Conservation (phyloP, 1,140 invertebrate species). For the Contarinia nasturtii region DNA sequence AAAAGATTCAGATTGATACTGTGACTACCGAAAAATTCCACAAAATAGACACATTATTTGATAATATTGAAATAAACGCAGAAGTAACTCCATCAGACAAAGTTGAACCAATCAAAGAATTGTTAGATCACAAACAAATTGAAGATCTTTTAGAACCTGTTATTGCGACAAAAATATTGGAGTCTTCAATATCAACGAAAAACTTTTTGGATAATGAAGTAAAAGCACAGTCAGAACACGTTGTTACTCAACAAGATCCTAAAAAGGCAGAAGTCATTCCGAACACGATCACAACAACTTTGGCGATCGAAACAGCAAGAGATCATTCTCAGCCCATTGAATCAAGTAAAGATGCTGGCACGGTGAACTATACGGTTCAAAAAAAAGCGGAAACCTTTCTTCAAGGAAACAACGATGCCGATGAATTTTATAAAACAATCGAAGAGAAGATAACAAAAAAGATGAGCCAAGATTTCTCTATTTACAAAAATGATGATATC, state of each 20-base stretch:
- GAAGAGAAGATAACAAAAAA: constrained; percentile 22
- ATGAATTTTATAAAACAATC: constrained; percentile 22
- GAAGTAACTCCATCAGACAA: neutral
- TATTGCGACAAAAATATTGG: too few relatives aligned
- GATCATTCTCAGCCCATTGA: constrained; percentile 9
- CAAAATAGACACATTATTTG: neutral
- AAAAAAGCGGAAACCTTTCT: neutral
- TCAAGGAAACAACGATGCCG: constrained; percentile 4
- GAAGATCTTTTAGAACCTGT: neutral
- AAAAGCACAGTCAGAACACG: too few relatives aligned
- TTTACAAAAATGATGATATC: constrained; percentile 19
- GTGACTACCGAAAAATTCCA: neutral
- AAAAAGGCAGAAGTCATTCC: neutral
- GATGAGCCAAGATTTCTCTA: constrained; percentile 22
- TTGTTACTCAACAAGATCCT: too few relatives aligned
- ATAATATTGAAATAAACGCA: neutral
- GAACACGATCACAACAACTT: constrained; percentile 6
- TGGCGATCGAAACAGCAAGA: constrained; percentile 5
- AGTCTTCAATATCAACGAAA: neutral
- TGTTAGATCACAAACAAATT: neutral
- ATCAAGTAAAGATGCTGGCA: constrained; percentile 3
- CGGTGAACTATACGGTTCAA: neutral
- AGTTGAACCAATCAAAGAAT: neutral
- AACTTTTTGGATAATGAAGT: neutral
- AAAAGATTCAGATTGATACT: constrained; percentile 1